Base-by-base conservation (phyloP, 35 echinoderm and acorn worm species). In the Anneissia japonica region DNA sequence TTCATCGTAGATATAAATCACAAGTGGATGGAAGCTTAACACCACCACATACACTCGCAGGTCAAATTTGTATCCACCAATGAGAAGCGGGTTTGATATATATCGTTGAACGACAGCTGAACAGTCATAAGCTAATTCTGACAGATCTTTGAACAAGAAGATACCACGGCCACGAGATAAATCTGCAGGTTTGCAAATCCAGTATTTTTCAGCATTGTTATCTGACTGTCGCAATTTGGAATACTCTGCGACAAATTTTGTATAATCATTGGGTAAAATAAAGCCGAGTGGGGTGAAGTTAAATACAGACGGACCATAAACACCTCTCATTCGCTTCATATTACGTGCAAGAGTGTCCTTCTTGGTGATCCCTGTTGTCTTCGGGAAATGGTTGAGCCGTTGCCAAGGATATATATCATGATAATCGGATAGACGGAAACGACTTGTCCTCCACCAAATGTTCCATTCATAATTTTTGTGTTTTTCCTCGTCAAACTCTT, bases 101-200 rank as follows among this genome's bases (percentile, higher is more conserved):
- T 96, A 96, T 32, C 45, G 83, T 31, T 96, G 93, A 17, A 81
- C 90, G 7, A 96, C 93, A 39, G 90, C 93, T 36, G 88, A 78
- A 32, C 93, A 92, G 72, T 96, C 93, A 35, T 96, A 96, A 0
- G 90, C 85, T 29, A 96, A 39, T 35, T 96, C 90, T 77, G 80
- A 89, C 9, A 96, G 83, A 76, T 96, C 93, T 82, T 91, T 41
- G 84, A 96, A 96, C 55, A 96, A 79, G 75, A 96, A 96, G 73
- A 96, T 96, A 4, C 93, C 93, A 39, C 93, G 75, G 1, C 93
- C 93, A 41, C 90, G 40, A 14, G 93, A 96, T 19, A 88, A 79
- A 84, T 96, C 93, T 36, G 93, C 90, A 41, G 93, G 93, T 37
- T 96, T 96, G 74, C 93, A 96, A 12, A 96, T 96, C 93, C 93